Evolutionary conservation across 2,797 vertebrate genomes (phyloP), one percentile per base, ranked within the genome.

Genomic region (Rhinophrynus dorsalis): DNA sequence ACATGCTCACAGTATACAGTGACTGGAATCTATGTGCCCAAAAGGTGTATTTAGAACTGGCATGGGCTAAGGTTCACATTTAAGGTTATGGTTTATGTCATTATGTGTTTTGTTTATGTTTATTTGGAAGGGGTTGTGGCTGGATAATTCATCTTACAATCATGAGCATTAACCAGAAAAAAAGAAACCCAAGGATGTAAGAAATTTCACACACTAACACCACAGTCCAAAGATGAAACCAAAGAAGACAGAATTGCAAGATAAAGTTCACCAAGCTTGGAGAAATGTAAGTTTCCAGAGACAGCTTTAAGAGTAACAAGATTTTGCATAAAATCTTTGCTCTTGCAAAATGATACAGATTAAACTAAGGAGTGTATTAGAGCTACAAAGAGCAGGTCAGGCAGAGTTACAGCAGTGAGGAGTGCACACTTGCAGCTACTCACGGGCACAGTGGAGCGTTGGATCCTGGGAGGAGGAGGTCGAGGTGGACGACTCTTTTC

Each of bases 401-500:
- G 81, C 81, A 83, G 78, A 75, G 88, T 89, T 90, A 90, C 79
- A 73, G 29, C 79, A 77, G 73, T 68, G 74, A 79, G 57, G 76
- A 33, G 50, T 51, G 74, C 79, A 76, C 74, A 74, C 74, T 74
- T 68, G 80, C 48, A 23, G 21, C 84, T 94, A 94, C 92, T 94
- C 92, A 94, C 92, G 76, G 92, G 92, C 84, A 81, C 86, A 55
- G 80, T 77, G n/a, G 79, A 82, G 59, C 90, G 88, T 72, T 92
- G 90, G 76, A 93, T 91, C 89, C 89, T 89, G 82, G 90, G 89
- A 82, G 89, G 90, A 42, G 86, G 89, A 3, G 88, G 92, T 71
- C 91, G 90, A n/a, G 87, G 84, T 5, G 90, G 90, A 62, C 74
- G 86, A 64, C 81, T 67, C 84, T 88, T 86, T 81, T 85, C 83